Evolutionary conservation across 2,797 vertebrate genomes (phyloP).

Genomic region (Enteromius paludinosus): DNA sequence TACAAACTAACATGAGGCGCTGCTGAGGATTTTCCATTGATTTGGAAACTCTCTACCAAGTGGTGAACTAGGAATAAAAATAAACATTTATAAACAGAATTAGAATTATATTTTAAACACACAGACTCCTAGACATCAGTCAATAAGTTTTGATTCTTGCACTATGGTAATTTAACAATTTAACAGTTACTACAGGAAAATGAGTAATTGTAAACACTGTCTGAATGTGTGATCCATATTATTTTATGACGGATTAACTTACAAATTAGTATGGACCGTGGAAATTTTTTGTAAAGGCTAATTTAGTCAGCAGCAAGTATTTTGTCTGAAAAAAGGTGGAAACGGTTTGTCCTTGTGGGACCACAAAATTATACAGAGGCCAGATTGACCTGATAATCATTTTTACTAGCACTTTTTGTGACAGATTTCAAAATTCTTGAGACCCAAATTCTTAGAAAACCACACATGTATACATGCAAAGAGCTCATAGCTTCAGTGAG

Average conservation of each 20-base stretch:
- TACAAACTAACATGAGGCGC: slow-evolving; percentile 8
- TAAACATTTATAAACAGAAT: neutral
- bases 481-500: neutral
- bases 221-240: neutral
- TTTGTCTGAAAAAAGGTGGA: neutral
- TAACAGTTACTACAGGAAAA: neutral
- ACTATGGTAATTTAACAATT: neutral
- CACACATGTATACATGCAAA: neutral
- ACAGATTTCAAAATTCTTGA: neutral
- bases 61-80: neutral
- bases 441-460: slow-evolving; percentile 2
- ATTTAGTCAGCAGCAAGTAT: neutral
- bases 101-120: neutral
- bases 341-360: slow-evolving; percentile 1
- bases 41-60: neutral
- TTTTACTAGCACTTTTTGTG: neutral
- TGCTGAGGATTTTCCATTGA: slow-evolving; percentile 1
- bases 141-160: neutral
- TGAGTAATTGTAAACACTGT: too few species aligned
- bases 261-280: neutral
- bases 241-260: neutral
- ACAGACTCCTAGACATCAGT: neutral
- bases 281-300: neutral
- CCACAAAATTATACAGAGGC: neutral
- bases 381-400: slow-evolving; percentile 9